These are phyloP conservation scores for Crocallis elinguaria DNA, from an alignment of 2,888 invertebrate genomes.

Conservation along the genomic window DNA sequence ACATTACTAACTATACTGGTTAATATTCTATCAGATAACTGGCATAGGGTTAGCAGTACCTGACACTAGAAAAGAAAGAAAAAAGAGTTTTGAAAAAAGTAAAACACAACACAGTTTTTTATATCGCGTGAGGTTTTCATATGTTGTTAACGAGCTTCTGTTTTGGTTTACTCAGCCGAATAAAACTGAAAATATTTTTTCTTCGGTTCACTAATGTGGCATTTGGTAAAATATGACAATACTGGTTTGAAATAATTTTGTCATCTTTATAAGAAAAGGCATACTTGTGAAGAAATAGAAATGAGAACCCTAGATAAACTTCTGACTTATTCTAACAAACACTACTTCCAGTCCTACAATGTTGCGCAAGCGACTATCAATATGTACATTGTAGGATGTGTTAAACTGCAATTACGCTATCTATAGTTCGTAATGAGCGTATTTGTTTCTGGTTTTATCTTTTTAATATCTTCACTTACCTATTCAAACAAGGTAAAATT, in stretches of 20 bases:
- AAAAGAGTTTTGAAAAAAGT: too few species aligned
- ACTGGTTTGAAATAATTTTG: too few species aligned
- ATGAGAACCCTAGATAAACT: background rate
- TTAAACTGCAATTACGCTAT: slow-evolving; percentile 20
- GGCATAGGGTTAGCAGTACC: slow-evolving; percentile 19
- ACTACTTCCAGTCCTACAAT: slow-evolving; percentile 5
- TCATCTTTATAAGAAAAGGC: too few species aligned
- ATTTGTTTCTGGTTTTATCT: slow-evolving; percentile 16
- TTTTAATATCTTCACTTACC: slow-evolving; percentile 4
- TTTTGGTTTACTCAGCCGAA: too few species aligned
- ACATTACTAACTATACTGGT: slow-evolving; percentile 56
- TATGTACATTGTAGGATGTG: slow-evolving; percentile 14
- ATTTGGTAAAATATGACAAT: too few species aligned
- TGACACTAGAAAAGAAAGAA: background rate
- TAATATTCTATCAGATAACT: slow-evolving; percentile 51
- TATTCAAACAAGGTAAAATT: background rate
- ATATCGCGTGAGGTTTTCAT: too few species aligned
- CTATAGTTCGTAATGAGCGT: slow-evolving; percentile 8
- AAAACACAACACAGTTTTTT: too few species aligned
- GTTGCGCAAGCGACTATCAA: background rate
- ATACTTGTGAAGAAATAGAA: background rate
- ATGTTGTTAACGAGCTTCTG: too few species aligned
- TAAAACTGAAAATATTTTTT: too few species aligned
- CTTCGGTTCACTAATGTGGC: too few species aligned
- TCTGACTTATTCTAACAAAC: slow-evolving; percentile 3